Evolutionary conservation across 37 sponge, comb jelly and placozoan genomes (phyloP), one percentile per base, ranked within the genome.

Genomic region (Theonella swinhoei): DNA sequence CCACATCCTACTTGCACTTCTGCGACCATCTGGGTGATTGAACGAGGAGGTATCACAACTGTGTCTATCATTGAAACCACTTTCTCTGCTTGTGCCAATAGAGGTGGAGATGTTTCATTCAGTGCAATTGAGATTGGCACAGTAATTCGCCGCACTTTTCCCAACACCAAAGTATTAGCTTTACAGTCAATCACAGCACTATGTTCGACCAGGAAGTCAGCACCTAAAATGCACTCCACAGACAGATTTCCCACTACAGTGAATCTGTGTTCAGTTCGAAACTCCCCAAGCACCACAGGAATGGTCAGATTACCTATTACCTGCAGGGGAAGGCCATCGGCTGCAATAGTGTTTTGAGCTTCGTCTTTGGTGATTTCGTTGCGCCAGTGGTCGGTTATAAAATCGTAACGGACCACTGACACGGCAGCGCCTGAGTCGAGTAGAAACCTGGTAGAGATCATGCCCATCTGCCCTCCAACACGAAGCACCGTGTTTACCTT

Each of bases 341-440:
- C 80, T 66, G 42, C 68, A 37, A 79, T 42, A 41, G 80, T 31
- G 25, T 24, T 25, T 74, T n/a, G n/a, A n/a, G 47, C 75, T 17
- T n/a, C 22, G 32, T 31, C 22, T 29, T 29, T 64, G 24, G 58
- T 43, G 25, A 40, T 26, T 25, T 23, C 41, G 38, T 75, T 25
- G 23, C 24, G 76, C 34, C 31, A 24, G 17, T 60, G 17, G 20
- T n/a, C 37, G 25, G 36, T 32, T 64, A 70, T 23, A 23, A 70
- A 33, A 70, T 70, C 71, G 22, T 31, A 23, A 33, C 35, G 34
- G 35, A 70, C 69, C 34, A 66, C 80, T 29, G 80, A 79, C 9
- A 79, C 39, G 29, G 80, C 69, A 65, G 80, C 80, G n/a, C 80
- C 80, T 23, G 80, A 67, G 38, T 79, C 80, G 11, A 79, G 24